These are phyloP conservation scores for Characodon lateralis DNA, from an alignment of 2,797 vertebrate species.

Conservation along the genomic window DNA sequence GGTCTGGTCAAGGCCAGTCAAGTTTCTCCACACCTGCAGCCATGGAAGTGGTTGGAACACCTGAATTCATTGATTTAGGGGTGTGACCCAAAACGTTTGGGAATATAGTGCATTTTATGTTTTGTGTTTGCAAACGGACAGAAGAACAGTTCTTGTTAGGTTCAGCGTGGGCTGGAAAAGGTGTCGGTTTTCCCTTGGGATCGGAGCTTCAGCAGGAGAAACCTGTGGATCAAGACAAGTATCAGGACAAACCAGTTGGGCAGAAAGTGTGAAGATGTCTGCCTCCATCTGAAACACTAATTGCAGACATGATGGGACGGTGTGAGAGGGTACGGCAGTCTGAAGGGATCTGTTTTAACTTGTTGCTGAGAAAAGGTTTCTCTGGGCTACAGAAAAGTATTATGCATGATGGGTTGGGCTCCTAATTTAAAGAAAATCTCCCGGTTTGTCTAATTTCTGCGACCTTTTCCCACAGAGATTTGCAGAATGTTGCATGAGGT, in stretches of 20 bases:
- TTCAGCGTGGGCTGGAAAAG: not conserved
- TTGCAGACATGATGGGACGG: conserved; percentile 4
- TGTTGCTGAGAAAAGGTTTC: conserved; percentile 2
- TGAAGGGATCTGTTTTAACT: conserved; percentile 8
- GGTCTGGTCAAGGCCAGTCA: too few relatives aligned
- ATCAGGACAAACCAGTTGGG: conserved; percentile 46
- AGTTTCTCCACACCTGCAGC: too few relatives aligned
- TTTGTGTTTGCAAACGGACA: not conserved
- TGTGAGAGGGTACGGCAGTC: not conserved
- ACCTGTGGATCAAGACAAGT: conserved; percentile 32
- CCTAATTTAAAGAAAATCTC: not conserved
- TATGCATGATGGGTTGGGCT: not conserved
- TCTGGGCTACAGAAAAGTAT: not conserved
- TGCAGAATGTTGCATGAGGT: not conserved
- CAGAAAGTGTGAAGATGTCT: conserved; percentile 8
- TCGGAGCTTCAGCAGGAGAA: conserved; percentile 20
- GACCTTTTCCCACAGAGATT: conserved; percentile 3
- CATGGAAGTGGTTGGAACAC: too few relatives aligned
- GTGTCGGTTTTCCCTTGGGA: conserved; percentile 5
- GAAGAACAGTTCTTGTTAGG: not conserved
- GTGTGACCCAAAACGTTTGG: too few relatives aligned
- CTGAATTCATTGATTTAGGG: too few relatives aligned
- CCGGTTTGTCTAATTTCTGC: not conserved
- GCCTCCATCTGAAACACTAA: not conserved
- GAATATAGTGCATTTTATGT: too few relatives aligned